Evolutionary conservation across 2,113 vertebrate species (phyloP).

Genomic region (Pollachius pollachius): DNA sequence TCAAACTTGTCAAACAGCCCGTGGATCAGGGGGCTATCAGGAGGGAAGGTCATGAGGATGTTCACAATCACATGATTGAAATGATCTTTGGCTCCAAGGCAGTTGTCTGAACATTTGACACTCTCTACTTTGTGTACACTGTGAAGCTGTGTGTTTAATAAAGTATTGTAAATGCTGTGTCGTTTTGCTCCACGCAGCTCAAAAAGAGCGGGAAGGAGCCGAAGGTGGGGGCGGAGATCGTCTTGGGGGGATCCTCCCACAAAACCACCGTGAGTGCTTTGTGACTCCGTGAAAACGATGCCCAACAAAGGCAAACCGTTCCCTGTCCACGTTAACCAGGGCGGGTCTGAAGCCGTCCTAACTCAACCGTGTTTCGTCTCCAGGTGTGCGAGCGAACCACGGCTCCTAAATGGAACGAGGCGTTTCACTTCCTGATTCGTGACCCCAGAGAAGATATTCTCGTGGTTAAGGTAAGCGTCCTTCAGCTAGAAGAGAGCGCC

Average conservation of each 20-base stretch:
- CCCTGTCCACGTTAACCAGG: neutral
- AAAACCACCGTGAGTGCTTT: conserved; percentile 81
- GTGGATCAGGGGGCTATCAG: no score
- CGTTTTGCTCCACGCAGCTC: conserved; percentile 60
- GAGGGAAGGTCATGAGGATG: no score
- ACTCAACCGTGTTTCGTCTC: conserved; percentile 6
- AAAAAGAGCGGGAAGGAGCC: conserved; percentile 86
- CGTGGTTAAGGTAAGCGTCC: conserved; percentile 77
- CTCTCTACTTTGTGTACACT: no score
- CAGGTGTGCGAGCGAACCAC: conserved; percentile 77
- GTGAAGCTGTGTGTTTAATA: no score
- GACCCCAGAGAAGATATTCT: conserved; percentile 79
- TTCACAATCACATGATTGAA: neutral
- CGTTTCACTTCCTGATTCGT: conserved; percentile 80
- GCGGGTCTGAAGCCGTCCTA: neutral
- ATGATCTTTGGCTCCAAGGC: neutral
- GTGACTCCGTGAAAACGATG: neutral
- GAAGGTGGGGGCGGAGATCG: conserved; percentile 75
- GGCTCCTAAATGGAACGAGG: conserved; percentile 83
- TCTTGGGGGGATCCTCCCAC: conserved; percentile 65
- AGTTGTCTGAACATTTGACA: no score
- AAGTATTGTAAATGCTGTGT: no score
- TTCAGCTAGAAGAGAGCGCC: neutral
- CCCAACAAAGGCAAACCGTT: neutral
- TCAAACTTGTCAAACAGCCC: no score